Evolutionary conservation across 2,888 invertebrate species (phyloP).

Genomic region (Acanthosoma haemorrhoidale): DNA sequence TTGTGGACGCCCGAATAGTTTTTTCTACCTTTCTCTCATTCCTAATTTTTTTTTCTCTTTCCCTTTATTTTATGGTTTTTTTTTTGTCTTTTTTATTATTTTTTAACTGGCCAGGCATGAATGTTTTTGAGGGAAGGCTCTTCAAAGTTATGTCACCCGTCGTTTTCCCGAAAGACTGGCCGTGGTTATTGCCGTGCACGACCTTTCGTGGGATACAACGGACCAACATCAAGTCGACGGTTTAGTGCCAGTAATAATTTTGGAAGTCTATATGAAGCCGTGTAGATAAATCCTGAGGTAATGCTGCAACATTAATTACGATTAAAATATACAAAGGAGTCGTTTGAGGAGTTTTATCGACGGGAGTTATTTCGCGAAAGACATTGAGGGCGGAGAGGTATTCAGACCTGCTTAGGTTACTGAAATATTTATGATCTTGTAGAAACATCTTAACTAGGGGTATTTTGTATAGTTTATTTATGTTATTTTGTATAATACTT

Average conservation of each 20-base stretch:
- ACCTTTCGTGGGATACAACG: not conserved
- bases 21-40: not conserved
- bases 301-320: not conserved
- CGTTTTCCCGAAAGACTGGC: too few relatives aligned
- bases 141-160: not conserved
- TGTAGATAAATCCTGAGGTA: not conserved
- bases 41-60: too few relatives aligned
- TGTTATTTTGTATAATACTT: too few relatives aligned
- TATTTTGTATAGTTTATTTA: too few relatives aligned
- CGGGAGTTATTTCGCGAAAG: too few relatives aligned
- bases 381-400: too few relatives aligned
- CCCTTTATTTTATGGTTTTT: too few relatives aligned
- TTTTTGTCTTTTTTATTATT: not conserved
- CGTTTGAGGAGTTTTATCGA: too few relatives aligned
- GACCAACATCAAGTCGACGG: not conserved
- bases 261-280: not conserved
- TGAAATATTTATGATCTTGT: too few relatives aligned
- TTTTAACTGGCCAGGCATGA: not conserved
- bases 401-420: too few relatives aligned
- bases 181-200: conserved; percentile 10
- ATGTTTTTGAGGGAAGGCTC: conserved; percentile 11
- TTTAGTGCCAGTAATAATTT: not conserved
- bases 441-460: too few relatives aligned
- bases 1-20: conserved; percentile 11
- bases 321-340: not conserved